Evolutionary conservation across 2,888 invertebrate genomes (phyloP), one percentile per base, ranked within the genome.

Genomic region (Drosophila falleni): DNA sequence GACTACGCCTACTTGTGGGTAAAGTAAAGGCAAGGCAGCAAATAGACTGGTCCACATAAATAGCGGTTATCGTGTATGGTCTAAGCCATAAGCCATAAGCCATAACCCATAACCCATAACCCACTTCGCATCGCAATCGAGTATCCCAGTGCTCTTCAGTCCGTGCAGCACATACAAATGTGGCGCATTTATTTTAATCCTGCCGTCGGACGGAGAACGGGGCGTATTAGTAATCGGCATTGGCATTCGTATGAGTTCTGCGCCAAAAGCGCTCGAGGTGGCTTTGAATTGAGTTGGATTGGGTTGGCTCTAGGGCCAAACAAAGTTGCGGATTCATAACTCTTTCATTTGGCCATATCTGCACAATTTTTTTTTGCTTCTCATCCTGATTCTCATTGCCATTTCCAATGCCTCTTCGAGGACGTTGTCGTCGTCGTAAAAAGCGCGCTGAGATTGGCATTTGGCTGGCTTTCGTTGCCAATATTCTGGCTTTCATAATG

Each of bases 301-400:
- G 16, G 60, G 10, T 41, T 49, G 62, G 47, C 16, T 19, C 13
- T 15, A 71, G 69, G 63, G 44, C 69, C 80, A 81, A 81, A 88
- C 89, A 83, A 86, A 88, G 84, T 86, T 86, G 81, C 89, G 89
- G 87, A 88, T 88, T 88, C 86, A 88, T 88, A 86, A 86, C 86
- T 86, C 86, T 88, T 86, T 86, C 86, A 88, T 86, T 86, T 88
- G 82, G 75, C 80, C 73, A 88, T 84, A 86, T 87, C 85, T 87
- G 87, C 80, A 81, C 70, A 72, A 69, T 87, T 85, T 85, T 81
- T 64, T 68, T 58, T 26, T 19, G 54, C n/a, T 41, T 6, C 49
- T 13, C 16, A 31, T 31, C 31, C 16, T 31, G 31, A 16, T 26
- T 15, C 44, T 46, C 29, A 23, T 33, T 44, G 31, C 39, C 55